phyloP scores from a whole-genome alignment of 2,888 invertebrate species.

The Hyalella azteca region DNA sequence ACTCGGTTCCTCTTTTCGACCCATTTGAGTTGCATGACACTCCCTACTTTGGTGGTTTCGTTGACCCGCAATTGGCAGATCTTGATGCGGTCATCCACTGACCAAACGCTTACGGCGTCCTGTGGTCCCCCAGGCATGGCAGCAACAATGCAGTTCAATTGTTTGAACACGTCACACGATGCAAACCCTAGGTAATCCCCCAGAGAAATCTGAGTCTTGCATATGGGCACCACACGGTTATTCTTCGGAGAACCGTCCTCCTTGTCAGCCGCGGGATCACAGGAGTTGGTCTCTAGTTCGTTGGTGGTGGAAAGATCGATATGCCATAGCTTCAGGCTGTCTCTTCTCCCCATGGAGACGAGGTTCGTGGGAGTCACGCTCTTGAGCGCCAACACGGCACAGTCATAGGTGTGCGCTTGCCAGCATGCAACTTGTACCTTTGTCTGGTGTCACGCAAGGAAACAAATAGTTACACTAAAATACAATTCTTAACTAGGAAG shows the following conservation, averaged over 20 bases:
- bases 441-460: not conserved
- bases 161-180: constrained; percentile 40
- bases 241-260: not conserved
- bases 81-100: constrained; percentile 41
- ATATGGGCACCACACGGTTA: not conserved
- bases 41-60: constrained; percentile 42
- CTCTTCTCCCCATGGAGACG: constrained; percentile 46
- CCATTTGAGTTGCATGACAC: constrained; percentile 54
- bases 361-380: constrained; percentile 40
- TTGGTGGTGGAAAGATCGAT: not conserved
- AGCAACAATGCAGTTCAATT: constrained; percentile 39
- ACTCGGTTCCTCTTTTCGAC: constrained; percentile 26
- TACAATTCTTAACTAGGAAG: not conserved
- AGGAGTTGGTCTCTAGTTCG: not conserved
- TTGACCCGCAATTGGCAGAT: constrained; percentile 42
- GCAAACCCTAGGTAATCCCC: constrained; percentile 53
- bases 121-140: constrained; percentile 51
- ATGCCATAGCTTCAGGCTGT: constrained; percentile 47
- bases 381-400: constrained; percentile 34
- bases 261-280: not conserved
- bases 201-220: constrained; percentile 38
- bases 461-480: not conserved
- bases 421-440: constrained; percentile 34
- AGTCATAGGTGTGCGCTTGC: constrained; percentile 31
- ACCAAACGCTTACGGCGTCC: constrained; percentile 53